phyloP scores from a whole-genome alignment of 2,113 vertebrate species.

The Gymnarchus niloticus region DNA sequence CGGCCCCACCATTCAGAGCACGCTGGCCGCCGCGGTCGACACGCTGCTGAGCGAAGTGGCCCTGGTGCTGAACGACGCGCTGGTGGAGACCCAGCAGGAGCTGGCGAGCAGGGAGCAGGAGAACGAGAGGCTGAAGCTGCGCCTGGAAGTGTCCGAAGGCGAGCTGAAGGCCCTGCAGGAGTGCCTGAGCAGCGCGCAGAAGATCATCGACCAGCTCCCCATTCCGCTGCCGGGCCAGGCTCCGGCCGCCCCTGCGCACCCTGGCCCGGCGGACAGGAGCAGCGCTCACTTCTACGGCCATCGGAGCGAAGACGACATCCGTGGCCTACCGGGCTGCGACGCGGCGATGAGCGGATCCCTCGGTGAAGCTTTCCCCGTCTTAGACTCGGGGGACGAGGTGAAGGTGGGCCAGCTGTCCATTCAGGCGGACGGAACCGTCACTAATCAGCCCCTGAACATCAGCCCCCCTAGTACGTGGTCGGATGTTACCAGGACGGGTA shows the following conservation, averaged over 20 bases:
- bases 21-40: slow-evolving; percentile 67
- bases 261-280: slow-evolving; percentile 47
- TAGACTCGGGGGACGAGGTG: slow-evolving; percentile 62
- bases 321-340: slow-evolving; percentile 46
- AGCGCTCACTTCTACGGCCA: slow-evolving; percentile 40
- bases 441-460: slow-evolving; percentile 59
- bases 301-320: slow-evolving; percentile 48
- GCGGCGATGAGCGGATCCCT: slow-evolving; percentile 57
- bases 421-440: slow-evolving; percentile 68
- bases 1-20: slow-evolving; percentile 63
- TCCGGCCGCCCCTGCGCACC: slow-evolving; percentile 23
- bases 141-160: slow-evolving; percentile 63
- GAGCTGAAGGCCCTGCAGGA: slow-evolving; percentile 67
- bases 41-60: slow-evolving; percentile 65
- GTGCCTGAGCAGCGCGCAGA: slow-evolving; percentile 66
- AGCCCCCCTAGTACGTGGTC: slow-evolving; percentile 53
- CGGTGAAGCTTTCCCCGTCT: slow-evolving; percentile 61
- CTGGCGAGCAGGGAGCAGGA: slow-evolving; percentile 63
- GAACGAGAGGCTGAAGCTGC: slow-evolving; percentile 63
- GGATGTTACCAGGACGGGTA: slow-evolving; percentile 55
- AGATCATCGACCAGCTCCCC: slow-evolving; percentile 69
- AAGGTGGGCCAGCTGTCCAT: slow-evolving; percentile 71
- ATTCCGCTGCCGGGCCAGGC: slow-evolving; percentile 53
- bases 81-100: slow-evolving; percentile 63
- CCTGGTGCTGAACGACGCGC: slow-evolving; percentile 47